Base-by-base conservation (phyloP, 2,888 invertebrate species). In the Lacanobia oleracea region DNA sequence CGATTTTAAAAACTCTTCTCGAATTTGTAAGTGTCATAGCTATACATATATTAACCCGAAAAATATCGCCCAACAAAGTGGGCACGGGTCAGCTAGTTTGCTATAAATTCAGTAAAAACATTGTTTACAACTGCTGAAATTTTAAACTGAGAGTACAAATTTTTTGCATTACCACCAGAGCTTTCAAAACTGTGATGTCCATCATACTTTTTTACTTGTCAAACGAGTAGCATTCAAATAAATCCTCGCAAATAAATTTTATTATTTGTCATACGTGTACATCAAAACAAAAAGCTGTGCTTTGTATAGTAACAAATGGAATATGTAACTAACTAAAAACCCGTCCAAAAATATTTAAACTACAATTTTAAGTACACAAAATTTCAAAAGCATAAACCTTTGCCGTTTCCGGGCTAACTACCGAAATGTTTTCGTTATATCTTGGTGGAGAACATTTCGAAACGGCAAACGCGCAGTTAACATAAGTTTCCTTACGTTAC, bases 401-500 rank as follows among this genome's bases (percentile, higher is more conserved):
- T 50, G 14, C 65, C 14, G 40, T 69, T 70, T 51, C n/a, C 56
- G 48, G 67, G 65, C 54, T 33, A 51, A 62, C 48, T 43, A 45
- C 60, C 54, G 33, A 77, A 83, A 77, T 73, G 62, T 79, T 72
- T 23, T 10, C 37, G 54, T 68, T 62, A 71, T 73, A 79, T 67
- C 54, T 60, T 56, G 78, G 64, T 67, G 40, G 61, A 37, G 60
- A 78, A 71, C 74, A n/a, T 76, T 81, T 69, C 59, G 16, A 72
- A 77, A 75, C 64, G 45, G 65, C 57, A 73, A 72, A 78, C 43
- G 72, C 75, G 63, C 68, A 73, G 76, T 79, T 76, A 81, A 77
- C 77, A 79, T 81, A 80, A 73, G 70, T 79, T 75, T 63, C 53
- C 92, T 96, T 96, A 97, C 54, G 97, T 97, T 98, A 91, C 97